Evolutionary conservation across 2,113 vertebrate genomes (phyloP), one percentile per base, ranked within the genome.

Genomic region (Gulo gulo): DNA sequence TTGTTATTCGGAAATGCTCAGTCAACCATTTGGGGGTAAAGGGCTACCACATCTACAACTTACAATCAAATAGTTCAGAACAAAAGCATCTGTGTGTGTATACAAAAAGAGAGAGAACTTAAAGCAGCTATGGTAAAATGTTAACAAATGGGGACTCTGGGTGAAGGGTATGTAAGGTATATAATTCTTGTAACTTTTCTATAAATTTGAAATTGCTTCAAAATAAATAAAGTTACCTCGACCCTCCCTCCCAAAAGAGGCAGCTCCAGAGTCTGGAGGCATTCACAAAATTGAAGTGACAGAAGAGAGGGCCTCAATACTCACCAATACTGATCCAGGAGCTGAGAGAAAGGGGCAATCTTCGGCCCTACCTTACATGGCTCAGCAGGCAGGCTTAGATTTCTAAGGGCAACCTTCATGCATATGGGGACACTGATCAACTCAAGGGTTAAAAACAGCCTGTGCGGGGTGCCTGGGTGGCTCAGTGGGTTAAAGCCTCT

Each of bases 61-160:
- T 96, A 88, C 23, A 90, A 92, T 87, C 52, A 96, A 94, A 93
- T 91, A 31, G 85, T 93, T 95, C 84, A 71, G 71, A 57, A 69
- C 31, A 73, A 96, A 96, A 86, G 34, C 11, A 6, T 92, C 36
- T 15, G 9, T 52, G 15, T 52, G 2, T 65, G 6, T 42, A 1
- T 76, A 36, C 26, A 10, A 18, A 55, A 50, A 95, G 59, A 97
- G 16, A 91, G 36, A 94, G 1, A 90, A 88, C 15, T 59, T 92
- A 95, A 39, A 84, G 47, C 74, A 65, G 84, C 74, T 52, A 57
- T 15, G 20, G 57, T 71, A 65, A 91, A 88, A 93, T 67, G 55
- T 47, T 92, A 97, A 96, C 31, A 81, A 76, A 9, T 8, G 13
- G 31, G 34, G 45, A 96, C 63, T 87, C 59, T 84, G 21, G 74